These are phyloP conservation scores for Anagrus nilaparvatae DNA, from an alignment of 1,140 invertebrate species.

Conservation along the genomic window DNA sequence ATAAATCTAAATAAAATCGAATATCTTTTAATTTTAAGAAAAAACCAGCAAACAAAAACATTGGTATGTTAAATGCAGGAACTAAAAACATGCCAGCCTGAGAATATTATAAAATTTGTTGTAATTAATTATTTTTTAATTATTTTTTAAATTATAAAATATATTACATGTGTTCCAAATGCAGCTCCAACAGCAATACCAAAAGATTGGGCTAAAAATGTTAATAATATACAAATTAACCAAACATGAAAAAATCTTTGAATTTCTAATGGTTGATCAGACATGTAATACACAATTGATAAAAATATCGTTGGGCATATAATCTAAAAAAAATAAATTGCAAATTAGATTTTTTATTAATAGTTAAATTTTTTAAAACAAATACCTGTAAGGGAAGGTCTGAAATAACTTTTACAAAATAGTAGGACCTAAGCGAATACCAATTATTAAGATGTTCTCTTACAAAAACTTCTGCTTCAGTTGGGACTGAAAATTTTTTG, in stretches of 20 bases:
- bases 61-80: constrained; percentile 70
- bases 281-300: constrained; percentile 69
- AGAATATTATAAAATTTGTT: constrained; percentile 26
- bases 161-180: constrained; percentile 52
- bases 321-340: constrained; percentile 41
- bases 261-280: constrained; percentile 63
- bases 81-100: constrained; percentile 73
- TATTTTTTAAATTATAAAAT: background rate
- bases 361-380: constrained; percentile 12
- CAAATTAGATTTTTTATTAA: constrained; percentile 7
- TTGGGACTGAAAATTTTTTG: constrained; percentile 52
- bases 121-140: constrained; percentile 4
- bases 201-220: constrained; percentile 67
- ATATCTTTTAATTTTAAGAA: constrained; percentile 72
- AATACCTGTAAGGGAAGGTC: constrained; percentile 77
- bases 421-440: constrained; percentile 77
- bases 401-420: constrained; percentile 72
- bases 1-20: constrained; percentile 56
- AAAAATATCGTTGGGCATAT: constrained; percentile 65
- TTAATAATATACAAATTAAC: constrained; percentile 56
- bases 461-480: constrained; percentile 75
- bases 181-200: constrained; percentile 67
- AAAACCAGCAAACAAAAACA: constrained; percentile 76
- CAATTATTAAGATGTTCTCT: constrained; percentile 83
- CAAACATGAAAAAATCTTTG: constrained; percentile 59